These are phyloP conservation scores for Trichogramma dendrolimi DNA, from an alignment of 2,888 invertebrate species.

Conservation along the genomic window DNA sequence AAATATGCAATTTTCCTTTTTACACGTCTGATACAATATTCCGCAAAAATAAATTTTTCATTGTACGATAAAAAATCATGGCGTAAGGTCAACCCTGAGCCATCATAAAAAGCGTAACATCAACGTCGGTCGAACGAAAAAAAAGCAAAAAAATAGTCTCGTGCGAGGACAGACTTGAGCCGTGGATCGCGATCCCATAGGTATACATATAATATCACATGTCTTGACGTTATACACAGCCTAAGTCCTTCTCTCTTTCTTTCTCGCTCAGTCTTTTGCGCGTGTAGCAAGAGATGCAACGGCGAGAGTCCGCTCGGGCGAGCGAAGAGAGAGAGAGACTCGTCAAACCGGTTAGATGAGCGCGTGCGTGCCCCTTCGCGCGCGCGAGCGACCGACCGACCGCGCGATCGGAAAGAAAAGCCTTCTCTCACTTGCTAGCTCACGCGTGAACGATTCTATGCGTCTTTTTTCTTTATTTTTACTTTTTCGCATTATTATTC, in stretches of 20 bases:
- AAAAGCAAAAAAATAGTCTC: no score
- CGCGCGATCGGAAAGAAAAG: slow-evolving; percentile 36
- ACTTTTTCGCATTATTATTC: slow-evolving; percentile 21
- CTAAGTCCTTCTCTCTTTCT: slow-evolving; percentile 1
- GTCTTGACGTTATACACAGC: slow-evolving; percentile 40
- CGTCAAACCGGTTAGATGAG: slow-evolving; percentile 51
- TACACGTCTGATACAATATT: no score
- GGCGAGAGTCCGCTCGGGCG: slow-evolving; percentile 8
- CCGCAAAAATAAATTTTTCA: no score
- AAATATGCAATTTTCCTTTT: no score
- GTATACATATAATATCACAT: slow-evolving; percentile 35
- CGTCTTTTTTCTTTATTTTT: slow-evolving; percentile 9
- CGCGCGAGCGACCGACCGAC: slow-evolving; percentile 13
- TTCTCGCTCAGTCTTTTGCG: slow-evolving; percentile 12
- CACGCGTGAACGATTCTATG: not conserved
- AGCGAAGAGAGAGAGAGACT: slow-evolving; percentile 44
- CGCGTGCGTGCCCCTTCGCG: slow-evolving; percentile 33
- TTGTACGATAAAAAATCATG: no score
- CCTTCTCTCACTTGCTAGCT: slow-evolving; percentile 28
- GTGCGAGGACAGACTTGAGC: no score
- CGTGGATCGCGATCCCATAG: slow-evolving; percentile 26
- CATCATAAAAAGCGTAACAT: no score
- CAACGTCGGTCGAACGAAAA: no score
- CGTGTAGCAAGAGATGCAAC: slow-evolving; percentile 31
- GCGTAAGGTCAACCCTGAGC: no score